These are phyloP conservation scores for Oscheius onirici DNA, from an alignment of 2,888 invertebrate species.

Conservation along the genomic window DNA sequence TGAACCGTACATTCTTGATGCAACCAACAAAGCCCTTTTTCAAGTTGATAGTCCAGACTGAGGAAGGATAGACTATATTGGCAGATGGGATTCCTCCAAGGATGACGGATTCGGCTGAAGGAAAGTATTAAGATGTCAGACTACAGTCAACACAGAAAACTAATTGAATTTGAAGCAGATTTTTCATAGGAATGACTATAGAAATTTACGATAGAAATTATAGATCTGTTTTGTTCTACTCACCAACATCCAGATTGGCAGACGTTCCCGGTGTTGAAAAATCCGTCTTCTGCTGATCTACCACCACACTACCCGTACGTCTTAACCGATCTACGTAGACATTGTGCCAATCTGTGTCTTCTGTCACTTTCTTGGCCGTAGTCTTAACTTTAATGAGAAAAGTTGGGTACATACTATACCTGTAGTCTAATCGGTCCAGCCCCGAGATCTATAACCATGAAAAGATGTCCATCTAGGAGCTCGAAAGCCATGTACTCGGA, in stretches of 20 bases:
- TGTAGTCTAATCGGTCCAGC: conserved; percentile 88
- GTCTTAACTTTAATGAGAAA: conserved; percentile 8
- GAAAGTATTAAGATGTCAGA: too few species aligned
- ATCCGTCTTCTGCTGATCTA: conserved; percentile 68
- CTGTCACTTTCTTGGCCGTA: conserved; percentile 29
- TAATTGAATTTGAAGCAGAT: too few species aligned
- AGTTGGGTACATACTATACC: too few species aligned
- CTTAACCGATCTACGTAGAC: conserved; percentile 67
- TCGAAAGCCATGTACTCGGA: conserved; percentile 90
- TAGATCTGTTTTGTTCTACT: too few species aligned
- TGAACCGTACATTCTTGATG: conserved; percentile 68
- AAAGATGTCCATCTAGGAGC: conserved; percentile 90
- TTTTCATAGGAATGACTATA: too few species aligned
- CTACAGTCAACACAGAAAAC: too few species aligned
- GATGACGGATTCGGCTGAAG: conserved; percentile 60
- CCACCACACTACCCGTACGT: conserved; percentile 63
- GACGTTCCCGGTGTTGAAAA: conserved; percentile 70
- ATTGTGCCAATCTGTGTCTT: conserved; percentile 64
- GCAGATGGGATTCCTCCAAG: conserved; percentile 57
- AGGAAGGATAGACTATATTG: conserved; percentile 44
- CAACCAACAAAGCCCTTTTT: conserved; percentile 65
- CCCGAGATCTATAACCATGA: conserved; percentile 89
- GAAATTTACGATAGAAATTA: too few species aligned
- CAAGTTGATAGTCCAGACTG: conserved; percentile 54
- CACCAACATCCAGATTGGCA: conserved; percentile 67